Base-by-base conservation (phyloP, 2,113 vertebrate species). In the Cromileptes altivelis region DNA sequence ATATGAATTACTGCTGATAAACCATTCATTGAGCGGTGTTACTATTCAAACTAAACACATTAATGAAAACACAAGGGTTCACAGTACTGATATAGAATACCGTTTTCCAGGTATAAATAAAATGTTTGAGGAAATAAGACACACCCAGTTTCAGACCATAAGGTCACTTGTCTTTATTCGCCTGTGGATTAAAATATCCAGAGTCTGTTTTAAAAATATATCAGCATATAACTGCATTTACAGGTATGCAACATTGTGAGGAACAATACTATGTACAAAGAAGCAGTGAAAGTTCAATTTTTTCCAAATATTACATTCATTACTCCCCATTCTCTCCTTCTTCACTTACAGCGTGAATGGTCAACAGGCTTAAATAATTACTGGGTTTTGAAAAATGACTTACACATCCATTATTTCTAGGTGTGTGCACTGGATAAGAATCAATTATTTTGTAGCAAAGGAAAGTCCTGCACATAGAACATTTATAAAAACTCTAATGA, bases 141-240 rank as follows among this genome's bases (percentile, higher is more conserved):
- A 69, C 18, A 17, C 55, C 12, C 13, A 53, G 14, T 61, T 74
- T 30, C 10, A 30, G 61, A 76, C 63, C 63, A 73, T 19, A 10
- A 42, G 52, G 27, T 52, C 50, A 42, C n/a, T 60, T 18, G 23
- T 85, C 73, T 90, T 88, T 88, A 75, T 71, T 85, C 4, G 1
- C 64, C 27, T 75, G 55, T 12, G 27, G 23, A 79, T 15, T 27
- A 67, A 65, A 52, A 42, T 1, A 45, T 77, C 30, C 21, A 40
- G 2, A 61, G 27, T 67, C 23, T 68, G 12, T 30, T 21, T 42
- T 27, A 75, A 70, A 67, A 23, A 6, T 52, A 27, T 10, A 25
- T 40, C 19, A 33, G 19, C 18, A 74, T 33, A 11, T n/a, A n/a
- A 61, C 11, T 57, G 6, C 15, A 70, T 61, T 50, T 21, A 21